Evolutionary conservation across 2,888 invertebrate genomes (phyloP), one percentile per base, ranked within the genome.

Genomic region (Scaptomyza flava): DNA sequence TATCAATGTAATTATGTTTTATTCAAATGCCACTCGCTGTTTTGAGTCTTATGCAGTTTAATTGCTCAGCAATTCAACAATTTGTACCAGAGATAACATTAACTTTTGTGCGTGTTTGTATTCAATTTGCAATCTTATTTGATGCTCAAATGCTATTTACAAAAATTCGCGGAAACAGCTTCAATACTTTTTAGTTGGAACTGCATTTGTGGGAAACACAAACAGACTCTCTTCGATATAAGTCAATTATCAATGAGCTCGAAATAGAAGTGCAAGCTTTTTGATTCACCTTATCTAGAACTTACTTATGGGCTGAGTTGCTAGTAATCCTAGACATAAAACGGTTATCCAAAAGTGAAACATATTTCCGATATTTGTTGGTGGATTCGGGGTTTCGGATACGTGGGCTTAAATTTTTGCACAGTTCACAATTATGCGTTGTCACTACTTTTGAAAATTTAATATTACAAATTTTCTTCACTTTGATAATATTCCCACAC

Each of bases 301-400:
- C 91, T 91, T 88, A 91, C 91, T 87, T 89, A 81, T 91, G 89
- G 89, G 81, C 74, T 89, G 81, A 69, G 84, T 86, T 77, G 76
- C 77, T 81, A 90, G 79, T 87, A 91, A 89, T 91, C 90, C 91
- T 77, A 91, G 73, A 76, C 87, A 89, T 80, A 91, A 80, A 77
- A 88, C 83, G 85, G 89, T 89, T 91, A 91, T 91, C 91, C 92
- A 91, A 89, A 89, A 78, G 73, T 83, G 84, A 89, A 86, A 89
- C 91, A 91, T 91, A 74, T 85, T 89, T 72, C 58, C 53, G 57
- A 61, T 58, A 70, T 54, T 27, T 48, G 45, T 36, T 45, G 56
- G 41, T 64, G 33, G 56, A 34, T 72, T 66, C 54, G 14, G 46
- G 48, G 34, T 52, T 68, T 43, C 2, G 14, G 8, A 17, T 36